Base-by-base conservation (phyloP, 2,113 vertebrate species). In the Numida meleagris region DNA sequence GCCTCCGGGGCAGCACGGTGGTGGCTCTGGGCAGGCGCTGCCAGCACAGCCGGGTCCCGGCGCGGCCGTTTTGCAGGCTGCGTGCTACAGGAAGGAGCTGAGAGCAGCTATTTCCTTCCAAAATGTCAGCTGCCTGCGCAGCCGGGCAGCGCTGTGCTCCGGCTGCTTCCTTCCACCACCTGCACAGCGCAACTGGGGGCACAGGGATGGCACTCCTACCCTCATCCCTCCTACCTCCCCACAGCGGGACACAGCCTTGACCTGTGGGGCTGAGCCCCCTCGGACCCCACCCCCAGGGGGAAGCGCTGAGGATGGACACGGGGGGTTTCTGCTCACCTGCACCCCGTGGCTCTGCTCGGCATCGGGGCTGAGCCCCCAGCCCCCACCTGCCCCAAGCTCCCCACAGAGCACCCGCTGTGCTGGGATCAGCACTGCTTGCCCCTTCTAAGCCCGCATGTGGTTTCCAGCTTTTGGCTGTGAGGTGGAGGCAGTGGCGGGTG, bases 11-110 rank as follows among this genome's bases (percentile, higher is more conserved):
- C 85, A 34, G 82, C 70, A 55, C 19, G 8, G 71, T 42, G 2
- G 1, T 31, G 9, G 90, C 58, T 82, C 79, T 10, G 3, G 62
- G 86, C 82, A 23, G 76, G 90, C 46, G 4, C 86, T 67, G 85
- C 68, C 62, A 10, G 74, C 78, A 24, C 42, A 20, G 74, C 93
- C 57, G 20, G 61, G 89, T 80, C 63, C 90, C n/a, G 23, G 50
- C 34, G 50, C 59, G 5, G 88, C 88, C 55, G 81, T 53, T 92
- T 53, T 57, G 8, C 86, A 76, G 93, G 72, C 91, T 96, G 77
- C 20, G 90, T 17, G 65, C 86, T 93, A 98, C 97, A 98, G 98
- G 98, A 98, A 98, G 96, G 91, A 96, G 97, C 88, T 3, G 81
- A 91, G 86, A 90, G 71, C 78, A 91, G 84, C 93, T 91, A 93